Conservation (phyloP, 2,113 vertebrate genomes). For the Ibidorhyncha struthersii region DNA sequence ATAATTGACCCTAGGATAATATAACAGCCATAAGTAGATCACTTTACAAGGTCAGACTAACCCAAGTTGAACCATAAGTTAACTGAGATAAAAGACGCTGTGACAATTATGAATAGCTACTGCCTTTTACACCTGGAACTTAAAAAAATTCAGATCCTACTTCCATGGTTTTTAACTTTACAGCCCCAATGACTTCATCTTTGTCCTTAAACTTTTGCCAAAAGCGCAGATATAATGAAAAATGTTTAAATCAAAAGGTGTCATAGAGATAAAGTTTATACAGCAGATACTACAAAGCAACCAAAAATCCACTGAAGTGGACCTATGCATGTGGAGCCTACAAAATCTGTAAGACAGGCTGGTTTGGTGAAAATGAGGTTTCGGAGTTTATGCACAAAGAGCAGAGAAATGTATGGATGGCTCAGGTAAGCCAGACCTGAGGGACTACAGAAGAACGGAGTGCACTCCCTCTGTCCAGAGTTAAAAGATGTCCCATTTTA, state of each 20-base stretch:
- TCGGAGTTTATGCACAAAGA: background rate
- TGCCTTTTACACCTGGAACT: background rate
- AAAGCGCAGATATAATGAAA: background rate
- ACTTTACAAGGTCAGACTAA: slow-evolving; percentile 51
- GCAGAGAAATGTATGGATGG: background rate
- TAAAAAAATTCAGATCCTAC: background rate
- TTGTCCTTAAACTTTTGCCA: background rate
- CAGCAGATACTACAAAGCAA: background rate
- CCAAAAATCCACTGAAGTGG: background rate
- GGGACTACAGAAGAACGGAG: background rate
- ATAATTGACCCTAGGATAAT: background rate
- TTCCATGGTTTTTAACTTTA: background rate
- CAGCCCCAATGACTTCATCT: background rate
- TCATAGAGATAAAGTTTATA: background rate
- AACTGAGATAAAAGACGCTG: slow-evolving; percentile 5
- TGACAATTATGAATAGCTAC: slow-evolving; percentile 20
- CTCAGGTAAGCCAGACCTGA: background rate
- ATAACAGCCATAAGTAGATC: background rate
- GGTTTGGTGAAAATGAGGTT: background rate
- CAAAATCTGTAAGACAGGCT: background rate
- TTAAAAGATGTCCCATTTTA: background rate
- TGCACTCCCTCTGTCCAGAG: background rate
- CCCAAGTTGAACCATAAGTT: background rate
- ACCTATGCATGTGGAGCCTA: background rate
- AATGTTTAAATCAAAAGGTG: background rate